A percentile compares a stretch with the other conserved stretches of the same genome.
These are phyloP conservation scores for Drosophila glabriapex DNA, from an alignment of 2,888 invertebrate species.

Conservation along the genomic window DNA sequence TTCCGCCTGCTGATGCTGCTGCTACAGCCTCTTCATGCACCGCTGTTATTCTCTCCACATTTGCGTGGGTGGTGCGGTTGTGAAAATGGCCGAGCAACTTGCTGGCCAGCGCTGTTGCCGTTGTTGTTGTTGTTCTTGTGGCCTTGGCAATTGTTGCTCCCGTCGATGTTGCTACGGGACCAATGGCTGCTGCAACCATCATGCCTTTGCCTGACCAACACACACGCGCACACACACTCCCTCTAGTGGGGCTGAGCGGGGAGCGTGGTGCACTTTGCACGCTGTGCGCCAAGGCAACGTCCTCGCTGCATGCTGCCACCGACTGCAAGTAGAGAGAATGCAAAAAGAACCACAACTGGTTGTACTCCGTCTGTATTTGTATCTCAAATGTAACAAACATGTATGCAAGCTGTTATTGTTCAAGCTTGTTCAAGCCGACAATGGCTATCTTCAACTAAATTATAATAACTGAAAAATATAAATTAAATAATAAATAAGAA, in stretches of 20 bases:
- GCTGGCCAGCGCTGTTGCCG: conserved; percentile 36
- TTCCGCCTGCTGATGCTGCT: neutral
- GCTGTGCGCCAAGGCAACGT: conserved; percentile 41
- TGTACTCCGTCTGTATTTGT: neutral
- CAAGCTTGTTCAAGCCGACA: neutral
- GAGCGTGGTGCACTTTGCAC: conserved; percentile 45
- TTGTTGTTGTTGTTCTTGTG: conserved; percentile 32
- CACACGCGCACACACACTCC: conserved; percentile 17
- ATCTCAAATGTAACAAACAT: neutral
- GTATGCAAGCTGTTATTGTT: no score
- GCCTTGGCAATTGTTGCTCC: conserved; percentile 33
- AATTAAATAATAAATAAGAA: neutral
- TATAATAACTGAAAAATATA: neutral
- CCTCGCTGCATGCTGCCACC: conserved; percentile 51
- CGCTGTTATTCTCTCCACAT: conserved; percentile 5
- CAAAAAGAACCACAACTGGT: neutral
- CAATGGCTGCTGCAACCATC: conserved; percentile 51
- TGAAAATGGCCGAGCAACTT: conserved; percentile 54
- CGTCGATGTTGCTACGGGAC: conserved; percentile 28
- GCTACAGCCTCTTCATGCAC: neutral
- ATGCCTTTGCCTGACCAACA: conserved; percentile 24
- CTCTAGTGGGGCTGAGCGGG: conserved; percentile 51
- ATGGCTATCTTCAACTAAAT: neutral
- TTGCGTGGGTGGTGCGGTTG: conserved; percentile 34
- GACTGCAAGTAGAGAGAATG: conserved; percentile 34